These are phyloP conservation scores for Bombylius major DNA, from an alignment of 2,888 invertebrate genomes.

Conservation along the genomic window DNA sequence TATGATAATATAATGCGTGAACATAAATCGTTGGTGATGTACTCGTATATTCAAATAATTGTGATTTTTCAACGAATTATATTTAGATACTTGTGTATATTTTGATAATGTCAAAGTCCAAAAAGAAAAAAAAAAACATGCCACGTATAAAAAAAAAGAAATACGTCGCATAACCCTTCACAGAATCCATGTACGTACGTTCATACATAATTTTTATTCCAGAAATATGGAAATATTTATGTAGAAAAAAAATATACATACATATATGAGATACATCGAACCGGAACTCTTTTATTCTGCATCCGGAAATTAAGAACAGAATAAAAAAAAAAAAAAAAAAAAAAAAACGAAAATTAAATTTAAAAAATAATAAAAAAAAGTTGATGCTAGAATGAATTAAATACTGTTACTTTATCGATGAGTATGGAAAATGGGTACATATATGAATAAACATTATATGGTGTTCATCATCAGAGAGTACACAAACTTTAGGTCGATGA, in stretches of 20 bases:
- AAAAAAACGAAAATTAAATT: background rate
- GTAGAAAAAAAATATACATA: background rate
- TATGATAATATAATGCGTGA: too few relatives aligned
- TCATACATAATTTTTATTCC: too few relatives aligned
- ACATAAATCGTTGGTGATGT: too few relatives aligned
- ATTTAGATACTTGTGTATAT: too few relatives aligned
- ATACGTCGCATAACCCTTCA: too few relatives aligned
- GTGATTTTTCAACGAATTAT: too few relatives aligned
- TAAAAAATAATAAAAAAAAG: background rate
- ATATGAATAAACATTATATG: slow-evolving; percentile 9
- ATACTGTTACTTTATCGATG: background rate
- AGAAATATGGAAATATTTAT: too few relatives aligned
- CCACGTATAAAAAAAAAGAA: too few relatives aligned
- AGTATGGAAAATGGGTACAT: background rate
- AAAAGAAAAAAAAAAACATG: too few relatives aligned
- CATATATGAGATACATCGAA: background rate
- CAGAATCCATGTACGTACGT: too few relatives aligned
- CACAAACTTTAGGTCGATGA: background rate
- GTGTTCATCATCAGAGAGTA: background rate
- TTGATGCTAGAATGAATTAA: background rate
- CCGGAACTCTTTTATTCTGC: slow-evolving; percentile 25
- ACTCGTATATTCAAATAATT: too few relatives aligned
- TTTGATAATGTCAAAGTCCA: too few relatives aligned
- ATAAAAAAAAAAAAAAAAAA: background rate
- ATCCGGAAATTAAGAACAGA: slow-evolving; percentile 17